Evolutionary conservation across 2,888 invertebrate genomes (phyloP).

Genomic region (Cephus nigrinus): DNA sequence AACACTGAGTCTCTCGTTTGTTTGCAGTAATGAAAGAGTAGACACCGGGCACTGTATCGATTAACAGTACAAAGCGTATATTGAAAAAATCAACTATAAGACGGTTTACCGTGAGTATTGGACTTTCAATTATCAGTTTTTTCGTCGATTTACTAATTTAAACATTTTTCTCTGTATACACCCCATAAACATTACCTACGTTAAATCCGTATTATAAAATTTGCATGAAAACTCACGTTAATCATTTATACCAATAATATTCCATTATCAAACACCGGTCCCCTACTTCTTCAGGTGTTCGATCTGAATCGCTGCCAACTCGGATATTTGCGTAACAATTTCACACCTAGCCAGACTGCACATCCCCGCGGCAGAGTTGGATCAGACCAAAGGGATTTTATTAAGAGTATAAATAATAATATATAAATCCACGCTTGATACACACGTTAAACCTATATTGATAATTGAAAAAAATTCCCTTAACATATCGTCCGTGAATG

Average conservation of each 20-base stretch:
- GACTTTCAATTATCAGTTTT: neutral
- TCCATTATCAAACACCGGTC: neutral
- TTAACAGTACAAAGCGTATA: neutral
- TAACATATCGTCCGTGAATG: neutral
- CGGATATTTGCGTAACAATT: slow-evolving; percentile 37
- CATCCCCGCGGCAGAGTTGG: neutral
- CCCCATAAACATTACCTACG: neutral
- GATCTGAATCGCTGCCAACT: slow-evolving; percentile 35
- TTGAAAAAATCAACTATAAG: neutral
- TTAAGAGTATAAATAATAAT: neutral
- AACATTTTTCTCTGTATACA: neutral
- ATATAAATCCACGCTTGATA: neutral
- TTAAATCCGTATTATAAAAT: neutral
- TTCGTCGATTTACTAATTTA: neutral
- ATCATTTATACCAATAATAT: neutral
- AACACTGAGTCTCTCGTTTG: neutral
- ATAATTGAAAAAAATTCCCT: neutral
- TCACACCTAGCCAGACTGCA: slow-evolving; percentile 12
- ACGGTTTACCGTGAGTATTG: neutral
- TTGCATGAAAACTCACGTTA: neutral
- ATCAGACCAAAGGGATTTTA: neutral
- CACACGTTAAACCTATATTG: neutral
- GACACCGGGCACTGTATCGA: neutral
- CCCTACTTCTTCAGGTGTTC: neutral
- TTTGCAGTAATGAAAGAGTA: neutral